Conservation (phyloP, 2,888 invertebrate genomes). For the Rhagium mordax region DNA sequence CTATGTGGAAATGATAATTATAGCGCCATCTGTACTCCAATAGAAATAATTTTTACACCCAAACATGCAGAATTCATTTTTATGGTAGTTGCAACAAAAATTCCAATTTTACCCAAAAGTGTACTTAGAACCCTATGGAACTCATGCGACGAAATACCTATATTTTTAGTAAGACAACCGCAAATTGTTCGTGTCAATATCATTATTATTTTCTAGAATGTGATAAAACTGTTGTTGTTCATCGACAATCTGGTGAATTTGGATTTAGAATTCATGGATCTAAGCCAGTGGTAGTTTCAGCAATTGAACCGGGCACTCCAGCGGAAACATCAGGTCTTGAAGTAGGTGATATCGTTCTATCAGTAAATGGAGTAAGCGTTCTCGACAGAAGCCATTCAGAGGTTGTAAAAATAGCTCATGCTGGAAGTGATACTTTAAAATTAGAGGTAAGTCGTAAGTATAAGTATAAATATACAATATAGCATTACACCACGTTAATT, state of each 20-base stretch:
- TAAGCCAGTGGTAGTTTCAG: slow-evolving; percentile 96
- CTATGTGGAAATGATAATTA: too few species aligned
- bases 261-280: slow-evolving; percentile 97
- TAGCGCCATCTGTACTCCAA: too few species aligned
- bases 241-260: slow-evolving; percentile 89
- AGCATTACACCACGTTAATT: too few species aligned
- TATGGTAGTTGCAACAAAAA: too few species aligned
- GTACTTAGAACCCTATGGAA: too few species aligned
- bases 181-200: neutral
- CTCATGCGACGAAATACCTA: too few species aligned
- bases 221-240: slow-evolving; percentile 89
- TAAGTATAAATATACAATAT: too few species aligned
- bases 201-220: slow-evolving; percentile 76
- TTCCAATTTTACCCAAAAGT: too few species aligned
- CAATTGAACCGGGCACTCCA: slow-evolving; percentile 94
- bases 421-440: slow-evolving; percentile 88
- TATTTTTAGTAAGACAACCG: too few species aligned
- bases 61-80: too few species aligned
- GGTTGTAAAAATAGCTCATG: slow-evolving; percentile 92
- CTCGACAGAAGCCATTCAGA: slow-evolving; percentile 94
- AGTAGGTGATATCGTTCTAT: slow-evolving; percentile 94
- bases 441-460: slow-evolving; percentile 77
- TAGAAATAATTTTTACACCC: too few species aligned
- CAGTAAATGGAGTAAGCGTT: slow-evolving; percentile 92
- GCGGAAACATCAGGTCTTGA: slow-evolving; percentile 93